Percentiles rank a stretch among this genome's conserved stretches.
These are phyloP conservation scores for Catocala fraxini DNA, from an alignment of 2,888 invertebrate species.

Conservation along the genomic window DNA sequence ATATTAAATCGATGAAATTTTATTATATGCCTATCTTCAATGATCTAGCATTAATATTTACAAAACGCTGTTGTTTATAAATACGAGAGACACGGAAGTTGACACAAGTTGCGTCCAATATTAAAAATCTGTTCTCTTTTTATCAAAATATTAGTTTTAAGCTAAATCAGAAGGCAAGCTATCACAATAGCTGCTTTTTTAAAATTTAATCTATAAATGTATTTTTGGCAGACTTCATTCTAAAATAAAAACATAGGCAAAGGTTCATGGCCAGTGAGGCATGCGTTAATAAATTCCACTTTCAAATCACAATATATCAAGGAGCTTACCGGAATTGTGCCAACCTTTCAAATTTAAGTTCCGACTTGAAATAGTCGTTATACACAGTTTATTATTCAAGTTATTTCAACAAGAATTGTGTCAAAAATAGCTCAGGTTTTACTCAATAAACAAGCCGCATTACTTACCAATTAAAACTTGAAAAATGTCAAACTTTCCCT, in stretches of 20 bases:
- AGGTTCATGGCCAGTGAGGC: slow-evolving; percentile 2
- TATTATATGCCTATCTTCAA: no score
- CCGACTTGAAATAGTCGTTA: background rate
- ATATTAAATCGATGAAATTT: no score
- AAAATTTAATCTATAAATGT: no score
- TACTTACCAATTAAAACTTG: slow-evolving; percentile 38
- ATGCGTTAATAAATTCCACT: slow-evolving; percentile 14
- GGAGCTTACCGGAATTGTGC: slow-evolving; percentile 7
- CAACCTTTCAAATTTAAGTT: background rate
- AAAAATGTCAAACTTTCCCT: slow-evolving; percentile 28
- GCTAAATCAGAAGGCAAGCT: no score
- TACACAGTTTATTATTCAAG: slow-evolving; percentile 1
- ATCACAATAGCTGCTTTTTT: no score
- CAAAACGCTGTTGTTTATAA: no score
- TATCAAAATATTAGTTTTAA: no score
- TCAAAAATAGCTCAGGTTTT: slow-evolving; percentile 20
- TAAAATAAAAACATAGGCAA: slow-evolving; percentile 23
- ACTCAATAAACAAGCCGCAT: slow-evolving; percentile 34
- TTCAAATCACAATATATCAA: slow-evolving; percentile 10
- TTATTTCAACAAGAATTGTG: slow-evolving; percentile 27
- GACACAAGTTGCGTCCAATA: no score
- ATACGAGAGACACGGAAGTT: no score
- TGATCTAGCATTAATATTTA: no score
- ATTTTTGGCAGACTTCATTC: no score
- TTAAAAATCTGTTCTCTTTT: no score